A percentile compares a stretch with the other conserved stretches of the same genome.
Evolutionary conservation across 2,888 invertebrate genomes (phyloP).

Genomic region (Gortyna flavago): DNA sequence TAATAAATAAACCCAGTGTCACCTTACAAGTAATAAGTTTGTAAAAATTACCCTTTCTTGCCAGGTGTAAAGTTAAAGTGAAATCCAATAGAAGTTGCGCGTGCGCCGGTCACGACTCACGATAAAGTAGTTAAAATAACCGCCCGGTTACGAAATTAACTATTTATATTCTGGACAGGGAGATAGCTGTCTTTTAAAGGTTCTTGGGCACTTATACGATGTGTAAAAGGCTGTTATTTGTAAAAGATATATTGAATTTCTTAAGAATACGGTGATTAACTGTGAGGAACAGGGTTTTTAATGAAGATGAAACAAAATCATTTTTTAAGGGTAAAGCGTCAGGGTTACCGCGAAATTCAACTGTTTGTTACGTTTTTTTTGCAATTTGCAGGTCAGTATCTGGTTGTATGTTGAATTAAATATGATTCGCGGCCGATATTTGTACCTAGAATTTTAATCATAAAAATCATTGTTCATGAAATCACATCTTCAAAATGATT

Average conservation of each 20-base stretch:
- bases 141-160: slow-evolving; percentile 62
- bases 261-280: too few relatives aligned
- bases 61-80: slow-evolving; percentile 54
- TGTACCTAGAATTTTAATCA: too few relatives aligned
- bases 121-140: slow-evolving; percentile 66
- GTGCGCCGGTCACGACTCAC: slow-evolving; percentile 64
- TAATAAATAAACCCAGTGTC: slow-evolving; percentile 49
- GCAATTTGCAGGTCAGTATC: too few relatives aligned
- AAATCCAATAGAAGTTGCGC: slow-evolving; percentile 57
- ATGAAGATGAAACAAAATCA: neutral
- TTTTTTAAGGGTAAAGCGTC: too few relatives aligned
- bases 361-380: too few relatives aligned
- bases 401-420: too few relatives aligned
- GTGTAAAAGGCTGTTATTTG: slow-evolving; percentile 14
- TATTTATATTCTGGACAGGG: slow-evolving; percentile 68
- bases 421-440: too few relatives aligned
- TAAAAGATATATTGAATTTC: slow-evolving; percentile 1
- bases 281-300: neutral
- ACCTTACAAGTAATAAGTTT: slow-evolving; percentile 39
- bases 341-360: too few relatives aligned
- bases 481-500: too few relatives aligned
- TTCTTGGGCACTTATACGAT: slow-evolving; percentile 35
- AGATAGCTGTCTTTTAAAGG: slow-evolving; percentile 53
- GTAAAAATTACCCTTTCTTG: slow-evolving; percentile 48
- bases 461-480: too few relatives aligned